Evolutionary conservation across 2,888 invertebrate species (phyloP).

Genomic region (Mythimna pallens): DNA sequence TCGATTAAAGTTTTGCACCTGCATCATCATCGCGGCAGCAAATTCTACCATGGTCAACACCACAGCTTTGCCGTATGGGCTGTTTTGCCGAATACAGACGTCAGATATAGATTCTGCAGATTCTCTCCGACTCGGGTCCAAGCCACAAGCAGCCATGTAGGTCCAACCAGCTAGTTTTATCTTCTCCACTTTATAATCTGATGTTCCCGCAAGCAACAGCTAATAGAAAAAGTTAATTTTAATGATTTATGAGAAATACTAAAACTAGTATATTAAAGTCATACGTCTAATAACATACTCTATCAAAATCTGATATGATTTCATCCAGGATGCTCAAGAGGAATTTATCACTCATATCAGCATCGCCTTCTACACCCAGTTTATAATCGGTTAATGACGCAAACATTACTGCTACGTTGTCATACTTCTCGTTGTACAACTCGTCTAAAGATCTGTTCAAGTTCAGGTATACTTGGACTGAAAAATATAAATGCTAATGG

Average conservation of each 20-base stretch:
- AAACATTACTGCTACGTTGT: constrained; percentile 98
- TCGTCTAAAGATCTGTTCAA: constrained; percentile 93
- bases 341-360: constrained; percentile 92
- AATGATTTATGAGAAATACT: background rate
- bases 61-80: constrained; percentile 82
- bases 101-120: constrained; percentile 86
- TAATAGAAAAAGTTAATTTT: constrained; percentile 67
- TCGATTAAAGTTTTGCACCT: constrained; percentile 89
- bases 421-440: constrained; percentile 96
- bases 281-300: constrained; percentile 87
- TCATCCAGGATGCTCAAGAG: constrained; percentile 95
- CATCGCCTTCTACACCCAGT: constrained; percentile 91
- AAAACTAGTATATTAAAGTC: background rate
- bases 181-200: constrained; percentile 96
- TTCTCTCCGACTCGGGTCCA: constrained; percentile 93
- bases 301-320: constrained; percentile 98
- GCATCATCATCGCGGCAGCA: constrained; percentile 89
- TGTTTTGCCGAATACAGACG: constrained; percentile 72
- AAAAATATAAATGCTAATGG: constrained; percentile 61
- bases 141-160: constrained; percentile 99
- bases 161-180: constrained; percentile 99
- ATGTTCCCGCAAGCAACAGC: constrained; percentile 91
- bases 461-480: constrained; percentile 95
- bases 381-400: constrained; percentile 97
- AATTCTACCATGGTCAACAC: constrained; percentile 88